A percentile compares a stretch with the other conserved stretches of the same genome.
Evolutionary conservation across 1,140 invertebrate species (phyloP).

Genomic region (Procambarus clarkii): DNA sequence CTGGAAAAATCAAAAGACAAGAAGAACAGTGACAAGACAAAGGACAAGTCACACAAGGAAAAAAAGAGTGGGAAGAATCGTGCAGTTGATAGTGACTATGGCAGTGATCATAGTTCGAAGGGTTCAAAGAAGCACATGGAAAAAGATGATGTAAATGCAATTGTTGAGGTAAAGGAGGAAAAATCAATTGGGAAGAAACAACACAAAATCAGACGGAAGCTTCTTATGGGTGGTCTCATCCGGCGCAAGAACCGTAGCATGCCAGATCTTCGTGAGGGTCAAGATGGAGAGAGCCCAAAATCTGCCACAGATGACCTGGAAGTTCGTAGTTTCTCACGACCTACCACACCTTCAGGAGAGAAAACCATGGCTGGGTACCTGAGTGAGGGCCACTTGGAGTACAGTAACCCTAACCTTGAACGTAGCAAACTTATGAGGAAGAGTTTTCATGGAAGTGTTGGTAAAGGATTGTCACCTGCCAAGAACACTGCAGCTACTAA

Average conservation of each 20-base stretch:
- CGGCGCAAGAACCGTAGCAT: constrained; percentile 91
- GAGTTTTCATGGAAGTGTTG: constrained; percentile 89
- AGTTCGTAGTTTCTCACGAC: constrained; percentile 71
- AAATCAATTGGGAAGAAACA: constrained; percentile 85
- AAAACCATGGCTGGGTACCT: constrained; percentile 86
- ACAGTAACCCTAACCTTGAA: constrained; percentile 88
- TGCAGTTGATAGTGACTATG: constrained; percentile 68
- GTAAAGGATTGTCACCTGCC: constrained; percentile 85
- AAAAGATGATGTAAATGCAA: constrained; percentile 76
- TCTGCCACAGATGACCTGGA: constrained; percentile 69
- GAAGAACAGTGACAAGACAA: constrained; percentile 77
- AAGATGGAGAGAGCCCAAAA: constrained; percentile 78
- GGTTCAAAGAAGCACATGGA: constrained; percentile 79
- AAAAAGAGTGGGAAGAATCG: constrained; percentile 63
- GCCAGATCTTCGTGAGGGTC: constrained; percentile 88
- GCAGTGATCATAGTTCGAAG: constrained; percentile 69
- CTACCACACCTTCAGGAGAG: constrained; percentile 74
- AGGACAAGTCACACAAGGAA: constrained; percentile 66
- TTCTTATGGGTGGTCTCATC: constrained; percentile 92
- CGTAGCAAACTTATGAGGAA: constrained; percentile 91
- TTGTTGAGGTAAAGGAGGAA: constrained; percentile 66
- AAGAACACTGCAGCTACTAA: constrained; percentile 76
- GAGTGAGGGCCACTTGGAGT: constrained; percentile 90
- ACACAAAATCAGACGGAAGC: constrained; percentile 90
- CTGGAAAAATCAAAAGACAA: constrained; percentile 81